These are phyloP conservation scores for Autographa pulchrina DNA, from an alignment of 2,888 invertebrate species.

Conservation along the genomic window DNA sequence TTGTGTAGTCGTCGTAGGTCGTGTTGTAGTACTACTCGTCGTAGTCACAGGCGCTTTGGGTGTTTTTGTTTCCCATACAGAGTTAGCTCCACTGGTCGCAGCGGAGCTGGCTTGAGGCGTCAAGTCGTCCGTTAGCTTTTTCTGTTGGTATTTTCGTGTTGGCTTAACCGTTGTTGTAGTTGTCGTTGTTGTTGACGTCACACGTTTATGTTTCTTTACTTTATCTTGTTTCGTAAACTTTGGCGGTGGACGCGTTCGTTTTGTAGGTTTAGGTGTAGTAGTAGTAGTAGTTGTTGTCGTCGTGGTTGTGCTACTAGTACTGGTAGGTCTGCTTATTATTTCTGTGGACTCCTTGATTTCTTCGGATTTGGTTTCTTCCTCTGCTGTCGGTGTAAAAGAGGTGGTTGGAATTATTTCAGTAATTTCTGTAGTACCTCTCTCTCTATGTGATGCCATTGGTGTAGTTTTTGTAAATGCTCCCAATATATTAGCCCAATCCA, in stretches of 20 bases:
- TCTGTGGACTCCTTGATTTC: slow-evolving; percentile 38
- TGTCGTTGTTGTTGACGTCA: slow-evolving; percentile 72
- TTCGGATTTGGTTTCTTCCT: slow-evolving; percentile 28
- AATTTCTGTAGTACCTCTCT: slow-evolving; percentile 61
- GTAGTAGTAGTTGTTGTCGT: slow-evolving; percentile 64
- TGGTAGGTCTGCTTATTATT: slow-evolving; percentile 12
- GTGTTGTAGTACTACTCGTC: slow-evolving; percentile 54
- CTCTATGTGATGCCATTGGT: slow-evolving; percentile 77
- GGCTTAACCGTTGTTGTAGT: slow-evolving; percentile 69
- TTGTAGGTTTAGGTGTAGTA: slow-evolving; percentile 71
- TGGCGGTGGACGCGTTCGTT: slow-evolving; percentile 82
- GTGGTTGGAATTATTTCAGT: slow-evolving; percentile 60
- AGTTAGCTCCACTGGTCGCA: slow-evolving; percentile 66
- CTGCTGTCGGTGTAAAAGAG: slow-evolving; percentile 51
- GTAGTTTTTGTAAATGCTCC: slow-evolving; percentile 82
- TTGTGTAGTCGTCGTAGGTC: slow-evolving; percentile 46
- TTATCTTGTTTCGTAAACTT: slow-evolving; percentile 78
- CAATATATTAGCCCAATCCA: slow-evolving; percentile 80
- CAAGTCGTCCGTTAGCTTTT: slow-evolving; percentile 75
- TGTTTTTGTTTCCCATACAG: slow-evolving; percentile 46
- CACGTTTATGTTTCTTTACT: slow-evolving; percentile 81
- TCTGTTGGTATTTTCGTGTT: slow-evolving; percentile 60
- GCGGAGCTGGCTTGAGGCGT: slow-evolving; percentile 80
- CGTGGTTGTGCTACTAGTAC: slow-evolving; percentile 54
- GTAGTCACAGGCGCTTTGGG: slow-evolving; percentile 61